Base-by-base conservation (phyloP, 2,888 invertebrate genomes). In the Erannis defoliaria region DNA sequence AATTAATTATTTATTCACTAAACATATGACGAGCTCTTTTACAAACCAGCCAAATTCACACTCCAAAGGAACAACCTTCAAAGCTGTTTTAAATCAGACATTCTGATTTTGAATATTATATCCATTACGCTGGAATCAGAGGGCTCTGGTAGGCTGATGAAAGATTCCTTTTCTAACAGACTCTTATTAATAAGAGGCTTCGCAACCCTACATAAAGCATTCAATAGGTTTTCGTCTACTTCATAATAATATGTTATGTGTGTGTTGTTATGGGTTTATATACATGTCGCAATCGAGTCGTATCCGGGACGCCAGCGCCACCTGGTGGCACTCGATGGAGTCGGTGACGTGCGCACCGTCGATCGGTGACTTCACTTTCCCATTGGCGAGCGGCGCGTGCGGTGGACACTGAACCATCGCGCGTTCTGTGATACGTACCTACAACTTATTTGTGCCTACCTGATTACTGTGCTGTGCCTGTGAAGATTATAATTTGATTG, bases 1-100 rank as follows among this genome's bases (percentile, higher is more conserved):
- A 61, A 64, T 68, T 66, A 57, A 64, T 71, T 67, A 68, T 70
- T 71, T 71, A 73, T 71, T 71, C 64, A 66, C 59, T 58, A 67
- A 70, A 66, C 68, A 67, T 4, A 26, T 43, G 61, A 58, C 45
- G 40, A 68, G 69, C 61, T 70, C 66, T 68, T 69, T 70, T 66
- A 66, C 59, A 65, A 60, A 51, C 57, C 62, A 65, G 62, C 69
- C 62, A 71, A 65, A 64, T 60, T 64, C 53, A 33, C 62, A 59
- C 55, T 46, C 53, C 38, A 42, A 62, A 54, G 42, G 18, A 12
- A 19, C 5, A 10, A n/a, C 46, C 33, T 31, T 46, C n/a, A 50
- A 38, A 38, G 16, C 26, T 14, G 35, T 14, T 49, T 49, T 49
- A 35, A 35, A 14, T 35, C n/a, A 14, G n/a, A 16, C 1, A 16